Percentiles rank a stretch among this genome's conserved stretches.
These are phyloP conservation scores for Gobiocypris rarus DNA, from an alignment of 2,113 vertebrate species.

Conservation along the genomic window DNA sequence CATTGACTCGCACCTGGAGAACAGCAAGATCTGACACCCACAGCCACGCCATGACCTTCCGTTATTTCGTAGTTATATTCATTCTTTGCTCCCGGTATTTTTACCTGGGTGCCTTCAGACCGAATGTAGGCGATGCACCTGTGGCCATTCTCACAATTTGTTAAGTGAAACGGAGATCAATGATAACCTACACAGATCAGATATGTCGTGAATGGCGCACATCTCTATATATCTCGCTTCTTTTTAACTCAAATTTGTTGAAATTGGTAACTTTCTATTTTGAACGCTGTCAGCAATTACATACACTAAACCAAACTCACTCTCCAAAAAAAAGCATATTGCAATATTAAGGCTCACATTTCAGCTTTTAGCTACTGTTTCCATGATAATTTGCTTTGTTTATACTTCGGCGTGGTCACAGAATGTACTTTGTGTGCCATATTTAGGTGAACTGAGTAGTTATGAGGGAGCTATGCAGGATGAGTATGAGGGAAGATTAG, in stretches of 20 bases:
- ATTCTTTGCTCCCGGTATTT: slow-evolving; percentile 32
- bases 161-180: not conserved
- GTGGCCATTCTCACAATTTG: slow-evolving; percentile 10
- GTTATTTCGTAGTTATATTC: slow-evolving; percentile 19
- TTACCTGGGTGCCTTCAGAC: slow-evolving; percentile 18
- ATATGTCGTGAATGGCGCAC: not conserved
- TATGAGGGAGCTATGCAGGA: slow-evolving; percentile 67
- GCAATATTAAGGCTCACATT: slow-evolving; percentile 16
- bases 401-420: not conserved
- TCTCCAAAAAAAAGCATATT: not conserved
- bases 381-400: slow-evolving; percentile 21
- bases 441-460: slow-evolving; percentile 34
- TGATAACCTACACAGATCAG: not conserved
- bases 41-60: slow-evolving; percentile 50
- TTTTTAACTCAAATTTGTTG: not conserved
- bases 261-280: not conserved
- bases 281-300: not conserved
- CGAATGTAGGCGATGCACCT: not conserved
- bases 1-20: slow-evolving; percentile 98
- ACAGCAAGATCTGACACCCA: slow-evolving; percentile 93
- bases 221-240: not conserved
- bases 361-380: slow-evolving; percentile 21
- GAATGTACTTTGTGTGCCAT: slow-evolving; percentile 7
- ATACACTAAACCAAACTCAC: not conserved
- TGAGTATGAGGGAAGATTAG: slow-evolving; percentile 6